Percentiles rank a stretch among this genome's conserved stretches.
Conservation (phyloP, 1,140 invertebrate species). For the Episyrphus balteatus region DNA sequence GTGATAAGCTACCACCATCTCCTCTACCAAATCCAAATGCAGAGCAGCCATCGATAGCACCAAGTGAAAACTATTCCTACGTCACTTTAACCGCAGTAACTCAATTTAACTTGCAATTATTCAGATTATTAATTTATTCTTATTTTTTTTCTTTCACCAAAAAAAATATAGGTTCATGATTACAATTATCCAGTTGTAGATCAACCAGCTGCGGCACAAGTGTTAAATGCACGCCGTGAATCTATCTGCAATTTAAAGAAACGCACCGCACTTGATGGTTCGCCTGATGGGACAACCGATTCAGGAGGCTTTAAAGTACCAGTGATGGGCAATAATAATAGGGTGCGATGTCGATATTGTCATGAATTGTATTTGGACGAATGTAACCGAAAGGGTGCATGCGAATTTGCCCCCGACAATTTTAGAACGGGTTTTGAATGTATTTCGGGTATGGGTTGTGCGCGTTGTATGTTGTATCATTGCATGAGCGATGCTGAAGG, state of each 20-base stretch:
- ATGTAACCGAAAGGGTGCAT: constrained; percentile 69
- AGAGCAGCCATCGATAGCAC: constrained; percentile 17
- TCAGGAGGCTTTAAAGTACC: too few relatives aligned
- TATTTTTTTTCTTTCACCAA: constrained; percentile 15
- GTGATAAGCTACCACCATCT: constrained; percentile 35
- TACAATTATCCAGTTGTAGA: constrained; percentile 72
- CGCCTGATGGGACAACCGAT: constrained; percentile 15
- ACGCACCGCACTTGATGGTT: constrained; percentile 34
- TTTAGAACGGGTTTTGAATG: constrained; percentile 68
- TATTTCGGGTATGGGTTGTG: constrained; percentile 74
- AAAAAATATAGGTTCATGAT: constrained; percentile 44
- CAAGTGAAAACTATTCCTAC: constrained; percentile 65
- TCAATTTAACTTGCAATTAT: background rate
- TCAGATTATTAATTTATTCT: constrained; percentile 8
- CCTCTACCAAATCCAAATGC: constrained; percentile 36
- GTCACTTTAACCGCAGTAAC: constrained; percentile 66
- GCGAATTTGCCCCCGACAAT: constrained; percentile 80
- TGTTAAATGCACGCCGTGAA: constrained; percentile 40
- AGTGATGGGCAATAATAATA: background rate
- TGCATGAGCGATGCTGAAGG: constrained; percentile 79
- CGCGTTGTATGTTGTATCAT: constrained; percentile 83
- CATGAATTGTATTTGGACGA: constrained; percentile 66
- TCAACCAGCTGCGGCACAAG: constrained; percentile 41
- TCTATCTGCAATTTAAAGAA: constrained; percentile 51
- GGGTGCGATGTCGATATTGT: constrained; percentile 43